These are phyloP conservation scores for Camponotus pennsylvanicus DNA, from an alignment of 1,140 invertebrate genomes.

Conservation along the genomic window DNA sequence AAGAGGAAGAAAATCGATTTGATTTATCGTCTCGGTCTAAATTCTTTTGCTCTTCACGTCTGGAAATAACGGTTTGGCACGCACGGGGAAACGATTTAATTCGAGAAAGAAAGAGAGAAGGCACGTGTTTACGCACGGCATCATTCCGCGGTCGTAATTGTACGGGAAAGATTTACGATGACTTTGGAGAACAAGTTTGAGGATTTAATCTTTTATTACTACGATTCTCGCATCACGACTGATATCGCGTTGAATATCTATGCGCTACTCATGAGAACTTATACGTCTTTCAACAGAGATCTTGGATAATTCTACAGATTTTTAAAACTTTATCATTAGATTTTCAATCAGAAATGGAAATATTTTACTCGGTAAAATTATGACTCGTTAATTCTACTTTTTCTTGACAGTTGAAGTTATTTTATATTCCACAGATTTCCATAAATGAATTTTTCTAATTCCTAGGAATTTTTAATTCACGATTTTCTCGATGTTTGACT, in stretches of 20 bases:
- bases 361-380: too few relatives aligned
- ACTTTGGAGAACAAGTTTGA: constrained; percentile 21
- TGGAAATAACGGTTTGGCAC: constrained; percentile 30
- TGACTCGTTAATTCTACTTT: too few relatives aligned
- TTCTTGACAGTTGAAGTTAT: too few relatives aligned
- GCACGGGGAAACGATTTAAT: constrained; percentile 33
- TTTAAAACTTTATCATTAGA: too few relatives aligned
- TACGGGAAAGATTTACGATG: constrained; percentile 33
- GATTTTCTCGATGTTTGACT: background rate
- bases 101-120: background rate
- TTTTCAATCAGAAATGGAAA: too few relatives aligned
- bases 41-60: constrained; percentile 17
- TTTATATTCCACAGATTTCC: too few relatives aligned
- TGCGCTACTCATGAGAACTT: too few relatives aligned
- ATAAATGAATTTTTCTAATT: background rate
- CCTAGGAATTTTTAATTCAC: background rate
- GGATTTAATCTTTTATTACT: background rate
- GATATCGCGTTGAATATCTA: background rate
- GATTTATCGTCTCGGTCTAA: constrained; percentile 33
- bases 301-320: too few relatives aligned
- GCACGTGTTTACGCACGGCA: constrained; percentile 9
- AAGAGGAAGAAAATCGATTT: constrained; percentile 29
- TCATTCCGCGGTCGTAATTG: constrained; percentile 32
- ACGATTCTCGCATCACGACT: background rate
- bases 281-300: too few relatives aligned